Base-by-base conservation (phyloP, 2,888 invertebrate genomes). In the Tinea trinotella region DNA sequence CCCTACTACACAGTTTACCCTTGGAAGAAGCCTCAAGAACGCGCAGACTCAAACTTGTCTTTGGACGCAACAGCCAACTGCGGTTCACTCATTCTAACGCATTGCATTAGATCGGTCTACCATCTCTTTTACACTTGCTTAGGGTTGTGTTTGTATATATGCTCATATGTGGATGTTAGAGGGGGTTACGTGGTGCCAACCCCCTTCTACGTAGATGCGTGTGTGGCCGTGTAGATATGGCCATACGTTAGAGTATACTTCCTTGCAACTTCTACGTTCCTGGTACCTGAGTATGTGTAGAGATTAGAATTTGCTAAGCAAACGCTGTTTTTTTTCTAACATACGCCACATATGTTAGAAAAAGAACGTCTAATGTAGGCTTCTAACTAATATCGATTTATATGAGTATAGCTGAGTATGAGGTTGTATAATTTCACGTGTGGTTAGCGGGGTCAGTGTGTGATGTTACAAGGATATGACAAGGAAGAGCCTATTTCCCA, bases 231-330 rank as follows among this genome's bases (percentile, higher is more conserved):
- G 69, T 80, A 74, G 73, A 70, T 71, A 72, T 64, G 72, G 71
- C 74, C 76, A 79, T 76, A 78, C 71, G 75, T 78, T 73, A 62
- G 30, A 63, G 63, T 58, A 58, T n/a, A 71, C 71, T 72, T 78
- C 77, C 79, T 79, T 59, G 59, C 56, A 55, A 57, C 56, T 76
- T 65, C 74, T 84, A 78, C 58, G 64, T 59, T 65, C 83, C 80
- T 83, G 70, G 83, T 84, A 75, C 64, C 67, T 63, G 80, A 84
- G 83, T 85, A 84, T 84, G 85, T 84, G 84, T 72, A 76, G 79
- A 85, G 85, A 85, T 85, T 85, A 85, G 85, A 84, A 84, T 80
- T 84, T 85, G 74, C 85, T 83, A 76, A 84, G 76, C 80, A 76
- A 82, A 82, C 71, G 78, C 68, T 71, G 67, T 64, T 76, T 77